Base-by-base conservation (phyloP, 2,797 vertebrate genomes). In the Setipinna tenuifilis region DNA sequence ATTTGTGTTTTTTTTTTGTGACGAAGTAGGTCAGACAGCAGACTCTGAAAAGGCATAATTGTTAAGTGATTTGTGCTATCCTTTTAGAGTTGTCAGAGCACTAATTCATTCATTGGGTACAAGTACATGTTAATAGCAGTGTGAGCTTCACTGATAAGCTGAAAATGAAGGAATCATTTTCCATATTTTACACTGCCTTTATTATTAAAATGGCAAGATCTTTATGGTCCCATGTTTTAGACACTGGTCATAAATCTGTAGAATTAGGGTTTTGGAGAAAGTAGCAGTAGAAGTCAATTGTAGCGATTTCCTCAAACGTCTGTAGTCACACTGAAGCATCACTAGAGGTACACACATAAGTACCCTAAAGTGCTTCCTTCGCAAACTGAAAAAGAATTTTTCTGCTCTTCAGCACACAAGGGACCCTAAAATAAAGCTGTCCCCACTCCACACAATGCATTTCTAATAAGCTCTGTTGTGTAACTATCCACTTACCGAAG, bases 381-480 rank as follows among this genome's bases (percentile, higher is more conserved):
- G 21, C 71, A 41, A 21, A 19, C 35, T 44, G 17, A 5, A 78
- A 44, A 78, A 41, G 35, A 17, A 75, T 48, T 75, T 17, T 6
- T 35, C 16, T 6, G 68, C 31, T 3, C 71, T 78, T 78, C 2
- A 44, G 31, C 31, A 19, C 68, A 5, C 16, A 35, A 75, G 58
- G 68, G 68, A 12, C 65, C 65, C 65, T 44, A 41, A 78, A 78
- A 78, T 78, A 78, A 78, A 44, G 17, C 71, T 17, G 19, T 44
- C 71, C 6, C 50, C 19, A 78, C 31, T 44, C 17, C 17, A 78
- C 17, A 78, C 71, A 78, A 21, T 44, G 71, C 71, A 44, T 78
- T 78, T 44, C 71, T 41, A 44, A 78, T 44, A 78, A 78, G 71
- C 35, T 44, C 35, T 7, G 35, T 44, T 78, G 35, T 44, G 71